Evolutionary conservation across 2,888 invertebrate species (phyloP).

Genomic region (Thera britannica): DNA sequence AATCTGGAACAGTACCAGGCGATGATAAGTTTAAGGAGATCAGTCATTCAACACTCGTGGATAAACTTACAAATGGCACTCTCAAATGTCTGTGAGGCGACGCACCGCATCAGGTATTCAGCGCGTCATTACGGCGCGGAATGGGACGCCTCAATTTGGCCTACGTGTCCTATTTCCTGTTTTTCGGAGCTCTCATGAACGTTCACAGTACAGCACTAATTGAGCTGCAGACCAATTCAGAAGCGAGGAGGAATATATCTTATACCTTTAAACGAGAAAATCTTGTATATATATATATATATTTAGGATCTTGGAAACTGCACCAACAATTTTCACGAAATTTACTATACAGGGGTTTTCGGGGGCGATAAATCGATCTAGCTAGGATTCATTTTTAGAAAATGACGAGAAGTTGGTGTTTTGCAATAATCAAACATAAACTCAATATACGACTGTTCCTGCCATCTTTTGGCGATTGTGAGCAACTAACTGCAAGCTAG

Average conservation of each 20-base stretch:
- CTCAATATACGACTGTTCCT: too few species aligned
- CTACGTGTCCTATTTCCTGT: conserved; percentile 21
- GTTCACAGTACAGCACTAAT: conserved; percentile 1
- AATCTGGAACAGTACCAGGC: neutral
- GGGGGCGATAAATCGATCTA: too few species aligned
- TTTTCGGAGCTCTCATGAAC: conserved; percentile 16
- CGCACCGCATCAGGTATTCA: conserved; percentile 25
- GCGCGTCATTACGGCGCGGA: conserved; percentile 25
- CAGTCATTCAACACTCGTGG: conserved; percentile 1
- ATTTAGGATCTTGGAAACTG: too few species aligned
- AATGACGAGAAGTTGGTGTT: too few species aligned
- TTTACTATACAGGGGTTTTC: too few species aligned
- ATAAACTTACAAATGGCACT: conserved; percentile 14
- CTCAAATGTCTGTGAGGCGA: conserved; percentile 1
- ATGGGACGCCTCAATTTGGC: conserved; percentile 25
- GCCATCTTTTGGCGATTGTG: too few species aligned
- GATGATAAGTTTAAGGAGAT: neutral
- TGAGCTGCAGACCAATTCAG: neutral
- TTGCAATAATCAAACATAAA: too few species aligned
- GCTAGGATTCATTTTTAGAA: too few species aligned
- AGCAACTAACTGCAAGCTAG: too few species aligned
- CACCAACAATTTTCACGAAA: too few species aligned
- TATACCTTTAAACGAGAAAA: too few species aligned
- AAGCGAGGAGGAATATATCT: neutral
- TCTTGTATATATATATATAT: too few species aligned